Base-by-base conservation (phyloP, 64 coral and sea anemone species). In the Acropora tenuis region DNA sequence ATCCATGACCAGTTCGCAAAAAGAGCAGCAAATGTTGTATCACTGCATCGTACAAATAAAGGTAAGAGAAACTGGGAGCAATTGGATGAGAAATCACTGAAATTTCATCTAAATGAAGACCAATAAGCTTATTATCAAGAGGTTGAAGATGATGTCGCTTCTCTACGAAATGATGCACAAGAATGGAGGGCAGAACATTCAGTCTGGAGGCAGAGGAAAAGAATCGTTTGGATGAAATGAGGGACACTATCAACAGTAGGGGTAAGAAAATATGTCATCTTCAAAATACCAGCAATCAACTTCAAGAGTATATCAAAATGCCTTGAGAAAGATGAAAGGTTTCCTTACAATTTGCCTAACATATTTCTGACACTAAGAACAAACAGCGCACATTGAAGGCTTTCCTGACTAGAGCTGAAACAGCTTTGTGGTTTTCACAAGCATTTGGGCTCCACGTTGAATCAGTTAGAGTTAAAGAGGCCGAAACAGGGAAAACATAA, bases 321-420 rank as follows among this genome's bases (percentile, higher is more conserved):
- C 47, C 68, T 91, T 44, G 79, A 91, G 41, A 75, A 72, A 85
- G 61, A 55, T 59, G 43, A 91, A 15, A 43, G 49, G 40, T 52
- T 85, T 47, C 10, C 40, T 55, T 55, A 55, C 52, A 55, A 63
- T 30, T 30, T 2, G 90, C 69, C 15, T 86, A 92, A 67, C 1
- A 46, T 68, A 43, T 92, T 78, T 66, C 74, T 75, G 40, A 75
- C 1, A 74, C 50, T 74, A 84, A 89, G 52, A 94, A 94, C 46
- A 93, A 89, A 58, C 75, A 80, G 78, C 75, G 79, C 12, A 89
- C 92, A 20, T 47, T 94, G 15, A 94, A 94, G 18, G 43, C 79
- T 74, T 94, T 94, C 76, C n/a, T 94, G 16, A 73, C 42, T 52
- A 87, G 84, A 74, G 84, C 84, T 74, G 46, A 87, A 5, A 79